Evolutionary conservation across 1,140 invertebrate species (phyloP).

Genomic region (Pseudomyrmex gracilis): DNA sequence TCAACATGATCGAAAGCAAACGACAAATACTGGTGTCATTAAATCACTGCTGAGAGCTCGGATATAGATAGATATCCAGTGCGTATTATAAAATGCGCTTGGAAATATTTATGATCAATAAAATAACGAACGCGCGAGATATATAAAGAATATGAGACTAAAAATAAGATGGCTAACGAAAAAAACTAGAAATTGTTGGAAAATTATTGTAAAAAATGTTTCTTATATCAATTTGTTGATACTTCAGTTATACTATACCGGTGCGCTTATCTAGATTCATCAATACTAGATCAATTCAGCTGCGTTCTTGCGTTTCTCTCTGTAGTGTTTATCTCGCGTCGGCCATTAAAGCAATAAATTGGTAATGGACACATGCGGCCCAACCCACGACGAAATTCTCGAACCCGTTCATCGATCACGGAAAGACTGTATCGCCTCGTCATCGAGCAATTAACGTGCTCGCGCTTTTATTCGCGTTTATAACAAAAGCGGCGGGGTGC

Average conservation of each 20-base stretch:
- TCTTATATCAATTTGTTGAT: too few species aligned
- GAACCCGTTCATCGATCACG: conserved; percentile 21
- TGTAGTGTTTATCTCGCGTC: background rate
- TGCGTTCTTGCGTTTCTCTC: background rate
- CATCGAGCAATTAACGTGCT: conserved; percentile 49
- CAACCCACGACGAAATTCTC: conserved; percentile 32
- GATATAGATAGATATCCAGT: background rate
- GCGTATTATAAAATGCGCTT: background rate
- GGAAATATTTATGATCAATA: background rate
- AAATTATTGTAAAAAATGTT: background rate
- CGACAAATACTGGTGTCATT: conserved; percentile 55
- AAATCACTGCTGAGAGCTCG: conserved; percentile 45
- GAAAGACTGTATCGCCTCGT: conserved; percentile 6
- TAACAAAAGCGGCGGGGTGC: conserved; percentile 39
- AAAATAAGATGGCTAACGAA: background rate
- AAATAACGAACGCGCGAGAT: background rate
- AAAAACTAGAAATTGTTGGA: background rate
- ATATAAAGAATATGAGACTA: background rate
- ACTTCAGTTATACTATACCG: too few species aligned
- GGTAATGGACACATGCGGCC: background rate
- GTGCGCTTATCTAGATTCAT: background rate
- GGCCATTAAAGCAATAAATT: conserved; percentile 15
- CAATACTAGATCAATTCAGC: background rate
- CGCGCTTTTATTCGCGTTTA: conserved; percentile 47
- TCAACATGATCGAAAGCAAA: conserved; percentile 56